Percentiles rank a stretch among this genome's conserved stretches.
Conservation (phyloP, 1,140 invertebrate genomes). For the Zaprionus africanus region DNA sequence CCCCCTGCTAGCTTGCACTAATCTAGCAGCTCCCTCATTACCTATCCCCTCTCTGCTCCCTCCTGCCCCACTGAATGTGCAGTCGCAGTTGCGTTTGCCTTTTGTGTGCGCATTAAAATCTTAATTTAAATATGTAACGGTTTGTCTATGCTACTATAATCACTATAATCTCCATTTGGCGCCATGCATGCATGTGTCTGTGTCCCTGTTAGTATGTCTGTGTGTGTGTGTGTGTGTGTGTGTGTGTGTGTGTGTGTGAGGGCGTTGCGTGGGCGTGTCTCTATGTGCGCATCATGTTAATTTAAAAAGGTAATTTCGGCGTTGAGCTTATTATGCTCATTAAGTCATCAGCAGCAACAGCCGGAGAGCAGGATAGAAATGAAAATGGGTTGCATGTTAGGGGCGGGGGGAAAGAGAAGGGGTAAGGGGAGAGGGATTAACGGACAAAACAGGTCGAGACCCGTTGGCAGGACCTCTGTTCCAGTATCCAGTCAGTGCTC, state of each 20-base stretch:
- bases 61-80: background rate
- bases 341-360: slow-evolving; percentile 69
- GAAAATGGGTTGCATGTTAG: background rate
- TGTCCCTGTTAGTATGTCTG: background rate
- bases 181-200: slow-evolving; percentile 21
- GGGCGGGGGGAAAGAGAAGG: background rate
- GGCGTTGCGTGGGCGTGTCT: slow-evolving; percentile 15
- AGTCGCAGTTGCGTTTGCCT: slow-evolving; percentile 32
- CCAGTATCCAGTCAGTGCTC: slow-evolving; percentile 22
- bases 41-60: background rate
- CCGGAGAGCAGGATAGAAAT: background rate
- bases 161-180: slow-evolving; percentile 62
- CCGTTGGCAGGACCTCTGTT: slow-evolving; percentile 24
- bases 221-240: slow-evolving; percentile 30
- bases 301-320: slow-evolving; percentile 81
- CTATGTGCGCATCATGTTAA: slow-evolving; percentile 67
- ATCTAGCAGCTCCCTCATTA: background rate
- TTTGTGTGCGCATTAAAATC: slow-evolving; percentile 78
- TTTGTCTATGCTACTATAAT: slow-evolving; percentile 70
- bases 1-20: background rate
- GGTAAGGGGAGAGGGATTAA: background rate
- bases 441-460: slow-evolving; percentile 42
- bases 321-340: slow-evolving; percentile 81
- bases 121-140: slow-evolving; percentile 81
- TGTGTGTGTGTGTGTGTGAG: slow-evolving; percentile 29